Evolutionary conservation across 2,797 vertebrate genomes (phyloP).

Genomic region (Lutjanus argentimaculatus): DNA sequence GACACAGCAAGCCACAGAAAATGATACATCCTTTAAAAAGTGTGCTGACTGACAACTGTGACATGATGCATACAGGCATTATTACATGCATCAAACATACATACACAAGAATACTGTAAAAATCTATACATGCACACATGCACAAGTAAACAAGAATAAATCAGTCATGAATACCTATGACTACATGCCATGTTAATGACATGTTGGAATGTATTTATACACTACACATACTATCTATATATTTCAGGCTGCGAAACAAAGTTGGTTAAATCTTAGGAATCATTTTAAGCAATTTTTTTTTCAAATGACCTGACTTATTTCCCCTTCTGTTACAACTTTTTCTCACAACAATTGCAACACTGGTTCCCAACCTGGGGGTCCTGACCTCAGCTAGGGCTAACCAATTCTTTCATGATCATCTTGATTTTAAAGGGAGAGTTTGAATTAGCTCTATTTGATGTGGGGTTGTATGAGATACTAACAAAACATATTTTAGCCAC

Average conservation of each 20-base stretch:
- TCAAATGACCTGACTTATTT: neutral
- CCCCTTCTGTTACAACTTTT: neutral
- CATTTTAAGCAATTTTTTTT: neutral
- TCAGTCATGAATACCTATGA: neutral
- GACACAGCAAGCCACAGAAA: neutral
- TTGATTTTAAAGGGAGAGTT: too few species aligned
- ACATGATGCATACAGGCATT: neutral
- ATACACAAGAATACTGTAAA: neutral
- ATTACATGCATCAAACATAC: neutral
- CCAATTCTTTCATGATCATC: too few species aligned
- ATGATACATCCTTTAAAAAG: neutral
- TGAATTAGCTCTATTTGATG: too few species aligned
- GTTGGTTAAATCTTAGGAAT: neutral
- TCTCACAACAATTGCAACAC: neutral
- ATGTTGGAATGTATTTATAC: neutral
- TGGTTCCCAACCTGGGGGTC: too few species aligned
- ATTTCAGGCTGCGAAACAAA: constrained; percentile 8
- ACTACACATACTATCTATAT: neutral
- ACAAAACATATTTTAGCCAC: too few species aligned
- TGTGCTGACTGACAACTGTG: constrained; percentile 1
- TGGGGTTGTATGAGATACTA: too few species aligned
- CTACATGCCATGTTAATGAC: neutral
- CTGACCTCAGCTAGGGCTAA: too few species aligned
- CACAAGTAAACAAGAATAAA: neutral
- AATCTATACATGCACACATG: neutral